Percentiles rank a stretch among this genome's conserved stretches.
Conservation (phyloP, 2,113 vertebrate genomes). For the Halichoeres trimaculatus region DNA sequence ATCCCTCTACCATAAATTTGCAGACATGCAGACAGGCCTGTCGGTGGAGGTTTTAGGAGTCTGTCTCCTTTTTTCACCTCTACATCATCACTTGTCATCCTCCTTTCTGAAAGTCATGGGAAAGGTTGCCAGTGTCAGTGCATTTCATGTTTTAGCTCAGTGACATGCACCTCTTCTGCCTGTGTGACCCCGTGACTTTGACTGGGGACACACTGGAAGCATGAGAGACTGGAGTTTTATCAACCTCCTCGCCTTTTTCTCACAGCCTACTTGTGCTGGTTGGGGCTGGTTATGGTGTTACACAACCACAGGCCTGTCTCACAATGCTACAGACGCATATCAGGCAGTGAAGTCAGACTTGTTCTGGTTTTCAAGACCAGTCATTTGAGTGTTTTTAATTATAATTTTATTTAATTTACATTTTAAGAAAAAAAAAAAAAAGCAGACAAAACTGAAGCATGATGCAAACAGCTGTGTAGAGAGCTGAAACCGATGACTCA, state of each 20-base stretch:
- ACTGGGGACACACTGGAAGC: slow-evolving; percentile 6
- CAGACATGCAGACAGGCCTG: not conserved
- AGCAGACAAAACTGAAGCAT: too few relatives aligned
- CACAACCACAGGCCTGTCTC: not conserved
- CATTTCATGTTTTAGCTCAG: not conserved
- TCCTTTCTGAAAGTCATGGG: slow-evolving; percentile 8
- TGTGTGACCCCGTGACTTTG: slow-evolving; percentile 25
- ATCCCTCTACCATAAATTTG: not conserved
- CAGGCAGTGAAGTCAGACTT: not conserved
- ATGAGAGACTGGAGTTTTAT: not conserved
- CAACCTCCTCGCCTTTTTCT: not conserved
- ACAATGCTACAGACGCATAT: not conserved
- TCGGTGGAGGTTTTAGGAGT: not conserved
- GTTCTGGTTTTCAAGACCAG: not conserved
- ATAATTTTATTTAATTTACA: too few relatives aligned
- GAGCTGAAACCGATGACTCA: too few relatives aligned
- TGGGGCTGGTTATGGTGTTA: slow-evolving; percentile 4
- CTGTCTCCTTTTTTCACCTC: not conserved
- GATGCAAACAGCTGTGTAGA: too few relatives aligned
- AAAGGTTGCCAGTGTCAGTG: not conserved
- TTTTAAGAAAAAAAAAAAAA: too few relatives aligned
- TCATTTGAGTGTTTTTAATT: not conserved
- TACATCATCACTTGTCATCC: not conserved
- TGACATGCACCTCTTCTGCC: not conserved
- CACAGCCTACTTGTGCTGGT: not conserved